phyloP scores from a whole-genome alignment of 2,113 vertebrate genomes.

The Phyllostomus discolor region DNA sequence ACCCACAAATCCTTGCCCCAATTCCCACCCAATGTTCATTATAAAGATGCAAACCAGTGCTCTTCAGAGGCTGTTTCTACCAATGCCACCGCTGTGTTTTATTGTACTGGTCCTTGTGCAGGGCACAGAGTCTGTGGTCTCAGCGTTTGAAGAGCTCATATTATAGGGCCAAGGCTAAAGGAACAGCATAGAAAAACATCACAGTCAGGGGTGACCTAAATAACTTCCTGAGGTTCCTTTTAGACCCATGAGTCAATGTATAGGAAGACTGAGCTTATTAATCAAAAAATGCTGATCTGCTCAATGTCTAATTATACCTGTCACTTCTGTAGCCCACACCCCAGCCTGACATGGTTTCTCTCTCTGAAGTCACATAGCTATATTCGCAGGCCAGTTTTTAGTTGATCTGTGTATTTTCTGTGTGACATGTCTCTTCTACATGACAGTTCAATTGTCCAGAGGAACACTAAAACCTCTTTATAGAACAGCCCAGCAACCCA shows the following conservation, averaged over 20 bases:
- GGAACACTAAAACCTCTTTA: constrained; percentile 33
- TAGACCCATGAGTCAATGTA: constrained; percentile 27
- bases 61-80: background rate
- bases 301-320: constrained; percentile 71
- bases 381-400: constrained; percentile 50
- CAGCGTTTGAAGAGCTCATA: background rate
- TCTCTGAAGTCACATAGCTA: constrained; percentile 55
- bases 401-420: constrained; percentile 70
- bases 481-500: background rate
- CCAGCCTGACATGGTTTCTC: constrained; percentile 7
- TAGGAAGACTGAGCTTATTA: constrained; percentile 60
- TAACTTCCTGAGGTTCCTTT: constrained; percentile 37
- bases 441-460: constrained; percentile 71
- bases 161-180: background rate
- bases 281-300: constrained; percentile 60
- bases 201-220: background rate
- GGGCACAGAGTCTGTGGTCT: background rate
- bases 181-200: background rate
- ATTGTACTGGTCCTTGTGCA: background rate
- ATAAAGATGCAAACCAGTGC: background rate
- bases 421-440: constrained; percentile 57
- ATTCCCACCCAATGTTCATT: background rate
- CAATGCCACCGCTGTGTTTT: background rate
- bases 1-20: background rate
- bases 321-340: constrained; percentile 46